Conservation (phyloP, 2,113 vertebrate species). For the Hippocampus abdominalis region DNA sequence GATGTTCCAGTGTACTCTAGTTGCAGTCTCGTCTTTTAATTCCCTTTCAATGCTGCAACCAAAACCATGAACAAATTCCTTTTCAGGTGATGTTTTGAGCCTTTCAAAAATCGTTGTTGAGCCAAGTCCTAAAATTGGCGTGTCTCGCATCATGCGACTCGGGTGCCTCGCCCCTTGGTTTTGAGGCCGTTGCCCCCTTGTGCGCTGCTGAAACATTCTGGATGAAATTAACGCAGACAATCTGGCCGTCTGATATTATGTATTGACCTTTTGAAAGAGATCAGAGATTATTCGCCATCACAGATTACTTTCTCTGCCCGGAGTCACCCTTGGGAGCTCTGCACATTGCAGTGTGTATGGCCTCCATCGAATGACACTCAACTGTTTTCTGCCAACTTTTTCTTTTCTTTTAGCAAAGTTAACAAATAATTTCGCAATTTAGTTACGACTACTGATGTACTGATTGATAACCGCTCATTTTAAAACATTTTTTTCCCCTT, state of each 20-base stretch:
- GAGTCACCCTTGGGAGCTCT: constrained; percentile 38
- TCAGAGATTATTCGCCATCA: constrained; percentile 50
- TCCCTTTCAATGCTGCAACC: too few relatives aligned
- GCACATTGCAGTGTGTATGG: constrained; percentile 25
- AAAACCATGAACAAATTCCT: too few relatives aligned
- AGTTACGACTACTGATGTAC: too few relatives aligned
- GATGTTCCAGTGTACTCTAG: too few relatives aligned
- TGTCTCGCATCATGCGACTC: neutral
- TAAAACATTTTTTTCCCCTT: too few relatives aligned
- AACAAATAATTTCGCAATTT: too few relatives aligned
- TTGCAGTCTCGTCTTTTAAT: too few relatives aligned
- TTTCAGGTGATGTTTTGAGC: too few relatives aligned
- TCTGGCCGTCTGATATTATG: constrained; percentile 56
- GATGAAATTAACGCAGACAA: constrained; percentile 50
- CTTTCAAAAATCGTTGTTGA: neutral
- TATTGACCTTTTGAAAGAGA: constrained; percentile 56
- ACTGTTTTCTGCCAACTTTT: neutral
- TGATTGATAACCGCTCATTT: too few relatives aligned
- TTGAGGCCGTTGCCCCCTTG: constrained; percentile 22
- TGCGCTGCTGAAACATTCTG: constrained; percentile 28
- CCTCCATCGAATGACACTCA: constrained; percentile 18
- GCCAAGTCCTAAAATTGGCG: neutral
- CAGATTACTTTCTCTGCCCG: constrained; percentile 43
- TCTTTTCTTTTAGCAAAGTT: too few relatives aligned
- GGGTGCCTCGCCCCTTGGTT: neutral